A percentile compares a stretch with the other conserved stretches of the same genome.
phyloP scores from a whole-genome alignment of 2,797 vertebrate species.

The Phylloscopus collybita region DNA sequence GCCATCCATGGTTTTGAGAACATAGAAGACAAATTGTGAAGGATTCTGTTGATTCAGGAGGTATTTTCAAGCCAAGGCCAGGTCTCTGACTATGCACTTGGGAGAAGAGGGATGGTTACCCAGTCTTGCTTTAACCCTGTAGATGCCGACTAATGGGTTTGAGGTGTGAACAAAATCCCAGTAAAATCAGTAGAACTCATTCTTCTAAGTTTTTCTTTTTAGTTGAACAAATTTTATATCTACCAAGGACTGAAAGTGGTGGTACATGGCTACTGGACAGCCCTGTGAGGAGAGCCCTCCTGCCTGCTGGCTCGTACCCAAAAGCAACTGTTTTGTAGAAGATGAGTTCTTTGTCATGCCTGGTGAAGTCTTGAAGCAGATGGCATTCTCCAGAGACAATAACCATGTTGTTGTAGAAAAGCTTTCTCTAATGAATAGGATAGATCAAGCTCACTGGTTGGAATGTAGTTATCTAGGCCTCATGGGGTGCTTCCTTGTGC shows the following conservation, averaged over 20 bases:
- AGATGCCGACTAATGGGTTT: background rate
- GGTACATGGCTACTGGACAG: background rate
- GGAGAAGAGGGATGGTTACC: background rate
- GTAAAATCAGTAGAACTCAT: background rate
- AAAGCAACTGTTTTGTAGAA: background rate
- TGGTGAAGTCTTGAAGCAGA: background rate
- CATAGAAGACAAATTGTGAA: background rate
- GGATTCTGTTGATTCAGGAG: background rate
- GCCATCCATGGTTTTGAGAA: background rate
- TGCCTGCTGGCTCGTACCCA: background rate
- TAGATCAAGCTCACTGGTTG: background rate
- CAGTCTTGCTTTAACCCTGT: constrained; percentile 22
- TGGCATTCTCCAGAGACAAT: background rate
- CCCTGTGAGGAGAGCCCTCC: background rate
- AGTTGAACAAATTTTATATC: background rate
- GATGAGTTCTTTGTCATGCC: background rate
- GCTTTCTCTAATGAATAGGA: background rate
- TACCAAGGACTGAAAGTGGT: background rate
- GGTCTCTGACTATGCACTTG: background rate
- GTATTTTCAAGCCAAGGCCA: background rate
- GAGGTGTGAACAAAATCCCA: background rate
- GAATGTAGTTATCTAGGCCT: background rate
- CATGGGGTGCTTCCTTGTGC: background rate
- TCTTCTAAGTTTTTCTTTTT: background rate
- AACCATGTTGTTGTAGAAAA: background rate